These are phyloP conservation scores for Cheilosia impressa DNA, from an alignment of 2,888 invertebrate species.

Conservation along the genomic window DNA sequence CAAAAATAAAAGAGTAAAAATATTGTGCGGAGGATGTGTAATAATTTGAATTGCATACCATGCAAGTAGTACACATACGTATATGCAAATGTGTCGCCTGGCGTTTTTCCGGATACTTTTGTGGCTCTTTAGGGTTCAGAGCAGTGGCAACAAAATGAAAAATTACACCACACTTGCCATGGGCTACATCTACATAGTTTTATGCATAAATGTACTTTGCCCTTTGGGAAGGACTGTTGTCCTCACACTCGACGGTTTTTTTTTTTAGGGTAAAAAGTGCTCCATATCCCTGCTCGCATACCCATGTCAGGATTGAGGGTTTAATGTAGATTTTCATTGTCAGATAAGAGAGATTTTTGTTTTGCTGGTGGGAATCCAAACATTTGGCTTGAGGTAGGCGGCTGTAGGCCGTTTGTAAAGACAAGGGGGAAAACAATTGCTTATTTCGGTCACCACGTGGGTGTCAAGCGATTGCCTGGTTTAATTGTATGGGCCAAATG, in stretches of 20 bases:
- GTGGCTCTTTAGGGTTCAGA: conserved; percentile 38
- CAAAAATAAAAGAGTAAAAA: conserved; percentile 17
- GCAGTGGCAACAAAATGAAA: conserved; percentile 56
- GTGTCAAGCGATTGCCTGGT: conserved; percentile 47
- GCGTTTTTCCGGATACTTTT: conserved; percentile 64
- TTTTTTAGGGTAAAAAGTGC: conserved; percentile 7
- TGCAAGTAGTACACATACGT: conserved; percentile 17
- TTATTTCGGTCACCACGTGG: conserved; percentile 37
- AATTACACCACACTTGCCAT: conserved; percentile 62
- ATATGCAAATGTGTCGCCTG: conserved; percentile 60
- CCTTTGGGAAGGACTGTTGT: conserved; percentile 25
- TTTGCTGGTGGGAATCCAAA: conserved; percentile 31
- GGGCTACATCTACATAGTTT: conserved; percentile 21
- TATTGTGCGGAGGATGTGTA: conserved; percentile 53
- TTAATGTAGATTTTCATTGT: conserved; percentile 72
- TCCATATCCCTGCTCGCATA: conserved; percentile 16
- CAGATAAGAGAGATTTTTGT: conserved; percentile 39
- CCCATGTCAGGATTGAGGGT: conserved; percentile 64
- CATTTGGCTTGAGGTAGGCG: conserved; percentile 41
- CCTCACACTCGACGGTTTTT: conserved; percentile 11
- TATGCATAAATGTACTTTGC: conserved; percentile 49
- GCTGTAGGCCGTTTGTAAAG: background rate
- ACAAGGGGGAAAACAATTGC: conserved; percentile 6
- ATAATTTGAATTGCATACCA: conserved; percentile 64
- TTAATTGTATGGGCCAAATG: conserved; percentile 41